phyloP scores from a whole-genome alignment of 2,113 vertebrate species.

The Mormyrus lacerda region DNA sequence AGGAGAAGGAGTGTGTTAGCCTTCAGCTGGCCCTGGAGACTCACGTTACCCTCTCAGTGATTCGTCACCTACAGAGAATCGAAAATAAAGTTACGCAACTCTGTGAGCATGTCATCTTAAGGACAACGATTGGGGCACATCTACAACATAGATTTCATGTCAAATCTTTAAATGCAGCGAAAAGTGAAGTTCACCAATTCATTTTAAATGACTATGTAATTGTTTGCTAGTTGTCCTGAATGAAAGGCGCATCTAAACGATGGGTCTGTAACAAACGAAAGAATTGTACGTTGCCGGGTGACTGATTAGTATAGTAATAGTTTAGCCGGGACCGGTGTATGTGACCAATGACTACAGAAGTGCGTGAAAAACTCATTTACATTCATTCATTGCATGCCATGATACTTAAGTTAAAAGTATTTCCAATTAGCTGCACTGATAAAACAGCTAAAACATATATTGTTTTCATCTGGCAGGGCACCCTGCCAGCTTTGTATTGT shows the following conservation, averaged over 20 bases:
- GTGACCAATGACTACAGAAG: too few species aligned
- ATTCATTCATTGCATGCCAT: neutral
- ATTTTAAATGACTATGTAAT: neutral
- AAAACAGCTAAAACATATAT: too few species aligned
- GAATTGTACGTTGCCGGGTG: neutral
- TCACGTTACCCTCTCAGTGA: constrained; percentile 18
- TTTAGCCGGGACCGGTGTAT: neutral
- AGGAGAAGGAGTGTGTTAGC: constrained; percentile 26
- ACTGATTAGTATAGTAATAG: neutral
- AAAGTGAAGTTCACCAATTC: neutral
- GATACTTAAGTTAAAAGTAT: neutral
- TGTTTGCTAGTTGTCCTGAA: neutral
- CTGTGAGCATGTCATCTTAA: neutral
- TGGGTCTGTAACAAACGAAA: neutral
- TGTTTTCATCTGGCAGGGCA: too few species aligned
- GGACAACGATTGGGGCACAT: neutral
- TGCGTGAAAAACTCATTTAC: neutral
- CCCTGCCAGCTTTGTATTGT: too few species aligned
- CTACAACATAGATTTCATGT: neutral
- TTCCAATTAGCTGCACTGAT: neutral
- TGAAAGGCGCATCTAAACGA: neutral
- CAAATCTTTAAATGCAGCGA: neutral
- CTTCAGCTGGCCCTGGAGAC: constrained; percentile 44
- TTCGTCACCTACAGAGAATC: constrained; percentile 25
- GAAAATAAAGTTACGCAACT: constrained; percentile 11